Evolutionary conservation across 2,113 vertebrate genomes (phyloP), one percentile per base, ranked within the genome.

Genomic region (Platichthys flesus): DNA sequence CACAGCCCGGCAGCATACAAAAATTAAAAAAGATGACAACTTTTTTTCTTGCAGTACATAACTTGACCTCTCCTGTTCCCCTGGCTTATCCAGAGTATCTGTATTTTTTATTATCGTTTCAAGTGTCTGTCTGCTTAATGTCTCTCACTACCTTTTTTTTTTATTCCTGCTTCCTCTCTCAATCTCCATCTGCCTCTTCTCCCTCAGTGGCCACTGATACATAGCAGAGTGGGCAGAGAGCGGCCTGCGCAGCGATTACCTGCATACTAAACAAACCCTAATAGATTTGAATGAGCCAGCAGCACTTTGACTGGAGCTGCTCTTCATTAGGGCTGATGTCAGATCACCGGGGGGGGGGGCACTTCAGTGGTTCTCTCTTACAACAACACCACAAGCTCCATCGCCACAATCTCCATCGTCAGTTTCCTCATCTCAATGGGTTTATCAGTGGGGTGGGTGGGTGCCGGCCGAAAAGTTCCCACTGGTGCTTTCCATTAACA

Each of bases 301-400:
- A 70, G 67, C 60, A 35, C 75, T 86, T 85, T 57, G 65, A 71
- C 74, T 14, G 8, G 69, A 73, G 61, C 35, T 55, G 71, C 84
- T 85, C 76, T 87, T 86, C 67, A 80, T 88, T 79, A 73, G 62
- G 62, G 65, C 57, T 72, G 67, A 80, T 81, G 76, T 79, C 81
- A 83, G 61, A 67, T 64, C 54, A 35, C 71, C 64, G 49, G 57
- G 87, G 61, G 26, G 45, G 45, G 61, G 26, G 45, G 45, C 78
- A 78, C 52, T 69, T 68, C 57, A 47, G 21, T 49, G 57, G 70
- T 74, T 80, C 26, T 78, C 69, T 74, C 37, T 74, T 40, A 76
- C 76, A 67, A 65, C 49, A 57, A 37, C 18, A 23, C 69, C 20
- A 76, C 49, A 65, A 31, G 67, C 76, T 65, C 16, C 51, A 68